Evolutionary conservation across 2,113 vertebrate species (phyloP).

Genomic region (Thunnus thynnus): DNA sequence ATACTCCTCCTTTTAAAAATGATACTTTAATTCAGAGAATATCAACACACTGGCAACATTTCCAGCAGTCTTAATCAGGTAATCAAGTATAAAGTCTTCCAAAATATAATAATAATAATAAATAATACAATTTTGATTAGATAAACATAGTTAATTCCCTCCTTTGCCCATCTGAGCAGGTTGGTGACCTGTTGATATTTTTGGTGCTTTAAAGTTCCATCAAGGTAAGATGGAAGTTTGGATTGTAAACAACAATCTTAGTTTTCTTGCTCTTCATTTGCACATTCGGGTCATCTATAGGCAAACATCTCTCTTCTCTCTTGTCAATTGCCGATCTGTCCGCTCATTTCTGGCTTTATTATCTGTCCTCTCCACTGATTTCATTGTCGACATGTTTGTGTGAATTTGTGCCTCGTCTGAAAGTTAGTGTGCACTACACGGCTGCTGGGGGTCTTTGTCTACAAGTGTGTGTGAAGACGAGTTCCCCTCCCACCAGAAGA

Average conservation of each 20-base stretch:
- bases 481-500: constrained; percentile 72
- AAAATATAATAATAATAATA: no score
- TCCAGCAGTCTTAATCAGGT: no score
- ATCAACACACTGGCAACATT: no score
- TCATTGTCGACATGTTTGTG: constrained; percentile 53
- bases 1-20: background rate
- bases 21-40: background rate
- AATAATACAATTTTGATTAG: no score
- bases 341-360: constrained; percentile 23
- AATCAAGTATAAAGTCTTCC: no score
- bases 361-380: constrained; percentile 20
- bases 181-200: constrained; percentile 5
- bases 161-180: background rate
- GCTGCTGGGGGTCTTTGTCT: constrained; percentile 72
- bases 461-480: constrained; percentile 77
- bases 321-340: constrained; percentile 1
- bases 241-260: background rate
- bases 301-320: background rate
- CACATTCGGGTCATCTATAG: background rate
- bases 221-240: background rate
- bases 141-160: background rate
- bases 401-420: constrained; percentile 55
- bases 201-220: background rate
- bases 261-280: background rate
- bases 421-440: constrained; percentile 59